Conservation (phyloP, 1,140 invertebrate species). For the Zaprionus camerounensis region DNA sequence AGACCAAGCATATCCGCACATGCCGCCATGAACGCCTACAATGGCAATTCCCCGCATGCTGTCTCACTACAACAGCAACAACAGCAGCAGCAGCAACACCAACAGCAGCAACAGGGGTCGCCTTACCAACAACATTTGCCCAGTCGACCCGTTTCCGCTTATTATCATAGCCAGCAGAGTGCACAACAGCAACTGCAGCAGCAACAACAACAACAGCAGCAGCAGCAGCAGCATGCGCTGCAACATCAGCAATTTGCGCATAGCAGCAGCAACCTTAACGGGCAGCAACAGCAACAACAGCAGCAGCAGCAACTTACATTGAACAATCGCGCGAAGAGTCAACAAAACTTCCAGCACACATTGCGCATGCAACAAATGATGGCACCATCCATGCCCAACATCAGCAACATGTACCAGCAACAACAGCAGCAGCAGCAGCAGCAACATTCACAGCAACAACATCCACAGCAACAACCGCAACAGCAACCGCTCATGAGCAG, state of each 20-base stretch:
- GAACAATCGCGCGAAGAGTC: conserved; percentile 74
- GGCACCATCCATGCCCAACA: conserved; percentile 84
- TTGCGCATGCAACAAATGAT: conserved; percentile 83
- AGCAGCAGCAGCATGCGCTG: conserved; percentile 66
- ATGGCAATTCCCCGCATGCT: conserved; percentile 82
- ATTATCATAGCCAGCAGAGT: conserved; percentile 74
- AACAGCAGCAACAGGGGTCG: conserved; percentile 54
- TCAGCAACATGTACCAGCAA: conserved; percentile 80
- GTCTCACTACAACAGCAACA: conserved; percentile 62
- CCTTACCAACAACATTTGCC: conserved; percentile 59
- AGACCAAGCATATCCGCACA: conserved; percentile 70
- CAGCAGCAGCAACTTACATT: conserved; percentile 68
- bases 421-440: conserved; percentile 66
- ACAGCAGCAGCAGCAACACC: conserved; percentile 62
- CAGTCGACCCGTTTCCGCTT: conserved; percentile 75
- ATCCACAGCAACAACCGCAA: conserved; percentile 42
- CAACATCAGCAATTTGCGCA: conserved; percentile 71
- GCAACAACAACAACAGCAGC: conserved; percentile 50
- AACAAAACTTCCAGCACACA: conserved; percentile 77
- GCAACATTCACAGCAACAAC: conserved; percentile 36
- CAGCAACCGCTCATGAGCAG: conserved; percentile 58
- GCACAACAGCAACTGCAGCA: conserved; percentile 67
- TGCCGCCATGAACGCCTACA: conserved; percentile 80
- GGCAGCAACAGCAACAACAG: conserved; percentile 53
- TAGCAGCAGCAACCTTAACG: conserved; percentile 67